phyloP scores from a whole-genome alignment of 2,797 vertebrate genomes.

The Xiphophorus birchmanni region DNA sequence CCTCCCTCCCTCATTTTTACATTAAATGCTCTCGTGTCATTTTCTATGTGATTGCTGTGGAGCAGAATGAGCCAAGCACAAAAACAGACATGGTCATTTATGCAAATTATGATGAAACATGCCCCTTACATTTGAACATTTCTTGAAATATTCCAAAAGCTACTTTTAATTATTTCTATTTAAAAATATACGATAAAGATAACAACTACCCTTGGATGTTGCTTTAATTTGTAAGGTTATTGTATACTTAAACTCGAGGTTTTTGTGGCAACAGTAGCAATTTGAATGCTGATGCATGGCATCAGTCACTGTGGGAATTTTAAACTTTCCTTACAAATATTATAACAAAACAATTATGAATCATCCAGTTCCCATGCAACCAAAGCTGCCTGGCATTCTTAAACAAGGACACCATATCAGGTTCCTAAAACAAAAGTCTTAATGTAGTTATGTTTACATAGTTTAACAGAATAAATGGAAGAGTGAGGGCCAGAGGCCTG shows the following conservation, averaged over 20 bases:
- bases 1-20: conserved; percentile 43
- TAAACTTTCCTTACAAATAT: conserved; percentile 26
- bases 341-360: conserved; percentile 33
- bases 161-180: neutral
- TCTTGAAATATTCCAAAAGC: neutral
- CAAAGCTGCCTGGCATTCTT: conserved; percentile 42
- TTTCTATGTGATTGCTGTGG: conserved; percentile 31
- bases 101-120: conserved; percentile 6
- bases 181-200: neutral
- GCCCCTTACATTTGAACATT: neutral
- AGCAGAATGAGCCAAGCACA: conserved; percentile 24
- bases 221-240: neutral
- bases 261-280: neutral
- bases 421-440: conserved; percentile 32
- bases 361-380: conserved; percentile 59
- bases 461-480: conserved; percentile 20
- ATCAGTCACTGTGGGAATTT: conserved; percentile 30
- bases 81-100: conserved; percentile 6
- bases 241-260: neutral
- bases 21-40: conserved; percentile 50
- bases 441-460: conserved; percentile 20
- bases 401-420: conserved; percentile 39
- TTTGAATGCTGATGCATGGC: neutral
- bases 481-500: conserved; percentile 6
- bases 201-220: neutral